Conservation (phyloP, 2,888 invertebrate species). For the Calameuta filiformis region DNA sequence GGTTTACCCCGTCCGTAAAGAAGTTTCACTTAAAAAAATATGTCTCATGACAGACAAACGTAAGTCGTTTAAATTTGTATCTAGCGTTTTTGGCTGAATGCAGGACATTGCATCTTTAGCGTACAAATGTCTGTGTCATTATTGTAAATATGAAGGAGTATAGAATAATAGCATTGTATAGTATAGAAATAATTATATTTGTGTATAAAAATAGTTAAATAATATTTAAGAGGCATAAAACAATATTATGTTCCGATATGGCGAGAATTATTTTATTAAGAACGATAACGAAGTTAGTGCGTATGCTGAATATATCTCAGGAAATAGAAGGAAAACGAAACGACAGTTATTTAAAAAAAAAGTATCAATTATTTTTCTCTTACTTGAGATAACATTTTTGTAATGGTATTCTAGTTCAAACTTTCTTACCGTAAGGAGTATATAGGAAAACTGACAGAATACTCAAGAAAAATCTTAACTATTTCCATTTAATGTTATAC, state of each 20-base stretch:
- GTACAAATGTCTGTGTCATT: conserved; percentile 37
- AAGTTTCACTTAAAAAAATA: not conserved
- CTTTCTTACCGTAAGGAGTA: not conserved
- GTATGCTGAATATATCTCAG: conserved; percentile 5
- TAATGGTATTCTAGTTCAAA: not conserved
- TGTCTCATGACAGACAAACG: conserved; percentile 36
- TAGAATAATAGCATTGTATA: conserved; percentile 27
- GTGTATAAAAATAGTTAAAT: conserved; percentile 33
- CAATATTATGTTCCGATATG: not conserved
- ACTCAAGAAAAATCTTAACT: not conserved
- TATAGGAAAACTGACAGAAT: not conserved
- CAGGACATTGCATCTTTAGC: conserved; percentile 20
- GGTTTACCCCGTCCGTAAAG: too few relatives aligned
- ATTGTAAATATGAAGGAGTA: conserved; percentile 51
- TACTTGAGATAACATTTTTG: not conserved
- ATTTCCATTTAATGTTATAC: not conserved
- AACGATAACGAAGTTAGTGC: not conserved
- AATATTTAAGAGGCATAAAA: not conserved
- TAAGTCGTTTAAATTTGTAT: not conserved
- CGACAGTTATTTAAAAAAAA: not conserved
- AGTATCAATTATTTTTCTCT: not conserved
- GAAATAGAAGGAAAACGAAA: not conserved
- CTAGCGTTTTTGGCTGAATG: conserved; percentile 7
- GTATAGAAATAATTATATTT: conserved; percentile 31
- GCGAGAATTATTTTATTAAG: conserved; percentile 3